These are phyloP conservation scores for Ischnus inquisitorius DNA, from an alignment of 2,888 invertebrate species.

Conservation along the genomic window DNA sequence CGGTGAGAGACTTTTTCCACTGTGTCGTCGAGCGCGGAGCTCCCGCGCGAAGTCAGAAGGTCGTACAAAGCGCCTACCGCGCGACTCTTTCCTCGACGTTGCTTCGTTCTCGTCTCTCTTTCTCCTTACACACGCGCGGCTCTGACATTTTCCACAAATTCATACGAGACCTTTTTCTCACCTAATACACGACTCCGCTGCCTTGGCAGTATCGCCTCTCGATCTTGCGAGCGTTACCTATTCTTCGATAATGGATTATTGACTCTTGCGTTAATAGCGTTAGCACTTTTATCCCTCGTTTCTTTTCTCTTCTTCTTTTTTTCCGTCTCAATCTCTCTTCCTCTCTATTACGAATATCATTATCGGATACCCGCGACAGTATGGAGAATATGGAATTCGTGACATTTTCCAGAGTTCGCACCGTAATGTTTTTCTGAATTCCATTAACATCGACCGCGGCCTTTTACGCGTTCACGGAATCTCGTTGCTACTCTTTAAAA, in stretches of 20 bases:
- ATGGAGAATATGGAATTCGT: slow-evolving; percentile 68
- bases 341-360: slow-evolving; percentile 30
- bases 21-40: not conserved
- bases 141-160: slow-evolving; percentile 76
- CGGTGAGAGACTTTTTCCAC: slow-evolving; percentile 46
- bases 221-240: slow-evolving; percentile 8
- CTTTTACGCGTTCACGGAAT: slow-evolving; percentile 75
- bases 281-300: slow-evolving; percentile 47
- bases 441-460: slow-evolving; percentile 76
- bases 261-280: slow-evolving; percentile 45
- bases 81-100: slow-evolving; percentile 48
- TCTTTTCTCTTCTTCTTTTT: slow-evolving; percentile 39
- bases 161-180: slow-evolving; percentile 65
- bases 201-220: slow-evolving; percentile 12
- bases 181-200: slow-evolving; percentile 77
- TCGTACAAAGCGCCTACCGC: slow-evolving; percentile 47
- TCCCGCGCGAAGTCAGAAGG: slow-evolving; percentile 61
- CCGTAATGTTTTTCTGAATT: slow-evolving; percentile 77
- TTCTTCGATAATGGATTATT: slow-evolving; percentile 54
- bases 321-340: slow-evolving; percentile 1
- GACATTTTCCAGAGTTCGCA: slow-evolving; percentile 81
- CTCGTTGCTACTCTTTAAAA: slow-evolving; percentile 8
- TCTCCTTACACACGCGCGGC: not conserved
- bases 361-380: slow-evolving; percentile 26
- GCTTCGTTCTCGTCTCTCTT: slow-evolving; percentile 46